These are phyloP conservation scores for Lepus americanus DNA, from an alignment of 2,113 vertebrate species.

Conservation along the genomic window DNA sequence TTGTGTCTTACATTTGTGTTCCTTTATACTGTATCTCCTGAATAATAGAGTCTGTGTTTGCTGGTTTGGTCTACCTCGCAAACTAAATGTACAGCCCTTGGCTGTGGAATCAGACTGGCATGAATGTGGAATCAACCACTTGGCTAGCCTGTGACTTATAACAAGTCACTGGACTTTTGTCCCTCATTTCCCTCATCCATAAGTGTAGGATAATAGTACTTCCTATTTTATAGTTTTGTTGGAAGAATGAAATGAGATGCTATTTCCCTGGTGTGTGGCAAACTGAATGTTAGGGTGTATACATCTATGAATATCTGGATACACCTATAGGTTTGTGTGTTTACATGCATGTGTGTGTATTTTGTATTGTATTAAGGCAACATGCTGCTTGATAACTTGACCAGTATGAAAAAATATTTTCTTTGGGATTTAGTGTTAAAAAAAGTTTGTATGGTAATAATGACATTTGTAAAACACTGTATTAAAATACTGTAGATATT, in stretches of 20 bases:
- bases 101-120: background rate
- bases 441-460: slow-evolving; percentile 23
- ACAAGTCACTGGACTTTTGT: slow-evolving; percentile 1
- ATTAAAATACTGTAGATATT: slow-evolving; percentile 30
- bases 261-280: background rate
- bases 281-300: background rate
- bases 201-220: background rate
- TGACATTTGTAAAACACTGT: background rate
- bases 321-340: background rate
- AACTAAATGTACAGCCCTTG: background rate
- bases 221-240: background rate
- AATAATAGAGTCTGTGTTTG: background rate
- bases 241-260: slow-evolving; percentile 25
- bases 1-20: background rate
- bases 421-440: slow-evolving; percentile 30
- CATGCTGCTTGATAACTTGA: background rate
- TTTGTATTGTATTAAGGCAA: background rate
- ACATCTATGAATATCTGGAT: background rate
- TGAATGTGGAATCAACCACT: background rate
- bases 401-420: slow-evolving; percentile 22
- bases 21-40: background rate
- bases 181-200: background rate
- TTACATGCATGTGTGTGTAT: background rate
- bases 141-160: background rate
- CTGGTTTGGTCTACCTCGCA: background rate